Evolutionary conservation across 2,797 vertebrate genomes (phyloP).

Genomic region (Brachymystax lenok): DNA sequence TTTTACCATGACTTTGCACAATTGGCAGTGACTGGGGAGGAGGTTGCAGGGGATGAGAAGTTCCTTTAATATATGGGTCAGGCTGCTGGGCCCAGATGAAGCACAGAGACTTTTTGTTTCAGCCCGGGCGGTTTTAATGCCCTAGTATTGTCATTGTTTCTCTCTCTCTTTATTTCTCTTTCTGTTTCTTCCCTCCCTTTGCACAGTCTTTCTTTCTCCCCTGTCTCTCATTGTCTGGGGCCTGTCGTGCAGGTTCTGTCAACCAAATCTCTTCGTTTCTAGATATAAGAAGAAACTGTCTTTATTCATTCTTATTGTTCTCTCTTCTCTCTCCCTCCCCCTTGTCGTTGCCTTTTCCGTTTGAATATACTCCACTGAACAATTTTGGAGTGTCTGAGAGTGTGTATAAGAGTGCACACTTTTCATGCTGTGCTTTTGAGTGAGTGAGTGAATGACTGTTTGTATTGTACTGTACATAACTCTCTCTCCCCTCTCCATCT

Average conservation of each 20-base stretch:
- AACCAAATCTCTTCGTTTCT: slow-evolving; percentile 45
- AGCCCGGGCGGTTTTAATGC: slow-evolving; percentile 34
- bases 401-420: neutral
- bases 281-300: slow-evolving; percentile 39
- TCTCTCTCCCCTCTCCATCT: neutral
- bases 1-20: slow-evolving; percentile 70
- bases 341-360: neutral
- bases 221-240: slow-evolving; percentile 51
- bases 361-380: neutral
- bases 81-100: slow-evolving; percentile 39
- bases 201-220: slow-evolving; percentile 48
- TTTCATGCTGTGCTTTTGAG: neutral
- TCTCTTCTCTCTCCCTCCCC: slow-evolving; percentile 23
- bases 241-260: slow-evolving; percentile 41
- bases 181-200: slow-evolving; percentile 14
- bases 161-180: slow-evolving; percentile 26
- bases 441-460: too few species aligned
- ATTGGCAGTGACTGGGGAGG: slow-evolving; percentile 33
- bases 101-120: slow-evolving; percentile 57
- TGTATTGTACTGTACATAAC: neutral
- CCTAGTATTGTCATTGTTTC: slow-evolving; percentile 50
- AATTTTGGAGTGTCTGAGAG: neutral
- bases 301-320: slow-evolving; percentile 35
- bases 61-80: slow-evolving; percentile 52
- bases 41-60: slow-evolving; percentile 35